A percentile compares a stretch with the other conserved stretches of the same genome.
Conservation (phyloP, 2,797 vertebrate genomes). For the Hypotaenidia philippensis region DNA sequence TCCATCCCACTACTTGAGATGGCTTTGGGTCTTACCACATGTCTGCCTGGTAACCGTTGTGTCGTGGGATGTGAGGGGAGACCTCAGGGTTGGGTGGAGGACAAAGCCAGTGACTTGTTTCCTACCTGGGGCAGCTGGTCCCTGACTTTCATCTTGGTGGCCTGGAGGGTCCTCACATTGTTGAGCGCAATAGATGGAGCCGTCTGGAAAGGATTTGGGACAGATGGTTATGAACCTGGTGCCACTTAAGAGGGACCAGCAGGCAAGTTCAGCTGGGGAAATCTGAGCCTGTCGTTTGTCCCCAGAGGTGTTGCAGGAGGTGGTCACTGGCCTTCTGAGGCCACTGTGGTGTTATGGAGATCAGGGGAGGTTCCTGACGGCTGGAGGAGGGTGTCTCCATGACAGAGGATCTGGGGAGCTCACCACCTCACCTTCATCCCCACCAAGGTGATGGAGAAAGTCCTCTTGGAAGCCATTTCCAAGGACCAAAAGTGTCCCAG, state of each 20-base stretch:
- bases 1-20: background rate
- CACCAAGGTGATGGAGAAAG: background rate
- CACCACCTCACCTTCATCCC: background rate
- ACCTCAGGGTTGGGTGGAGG: background rate
- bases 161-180: background rate
- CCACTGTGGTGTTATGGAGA: no score
- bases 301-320: background rate
- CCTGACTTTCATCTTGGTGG: background rate
- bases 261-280: background rate
- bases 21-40: background rate
- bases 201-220: background rate
- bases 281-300: background rate
- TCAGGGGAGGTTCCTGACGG: background rate
- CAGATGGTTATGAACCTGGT: background rate
- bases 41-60: fast-evolving
- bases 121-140: background rate
- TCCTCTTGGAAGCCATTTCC: background rate
- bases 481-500: background rate
- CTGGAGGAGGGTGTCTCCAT: background rate
- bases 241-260: background rate
- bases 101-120: fast-evolving
- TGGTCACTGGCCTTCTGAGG: background rate
- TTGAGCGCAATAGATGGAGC: background rate
- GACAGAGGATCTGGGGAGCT: background rate
- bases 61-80: background rate